A percentile compares a stretch with the other conserved stretches of the same genome.
These are phyloP conservation scores for Halichoerus grypus DNA, from an alignment of 2,113 vertebrate species.

Conservation along the genomic window DNA sequence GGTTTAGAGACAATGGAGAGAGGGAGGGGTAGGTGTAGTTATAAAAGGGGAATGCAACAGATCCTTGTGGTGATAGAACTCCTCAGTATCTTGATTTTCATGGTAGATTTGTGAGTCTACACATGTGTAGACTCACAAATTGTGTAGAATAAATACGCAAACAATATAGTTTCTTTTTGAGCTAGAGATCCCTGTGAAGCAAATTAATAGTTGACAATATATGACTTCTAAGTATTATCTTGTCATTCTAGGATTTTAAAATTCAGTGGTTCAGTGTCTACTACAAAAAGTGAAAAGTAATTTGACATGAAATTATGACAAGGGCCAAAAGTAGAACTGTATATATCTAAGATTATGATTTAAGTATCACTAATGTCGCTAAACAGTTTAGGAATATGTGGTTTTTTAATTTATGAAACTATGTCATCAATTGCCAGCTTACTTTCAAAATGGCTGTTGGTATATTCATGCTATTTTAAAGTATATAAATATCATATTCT, in stretches of 20 bases:
- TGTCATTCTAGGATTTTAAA: background rate
- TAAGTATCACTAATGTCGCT: background rate
- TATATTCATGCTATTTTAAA: background rate
- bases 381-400: background rate
- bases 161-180: background rate
- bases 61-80: background rate
- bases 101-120: background rate
- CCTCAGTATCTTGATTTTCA: background rate
- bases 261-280: background rate
- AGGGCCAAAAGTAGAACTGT: background rate
- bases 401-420: background rate
- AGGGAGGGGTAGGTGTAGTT: background rate
- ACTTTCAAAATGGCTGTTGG: background rate
- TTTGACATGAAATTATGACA: background rate
- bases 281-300: conserved; percentile 29
- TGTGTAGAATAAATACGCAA: background rate
- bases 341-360: background rate
- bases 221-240: background rate
- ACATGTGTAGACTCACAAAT: background rate
- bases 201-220: background rate
- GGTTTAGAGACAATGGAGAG: background rate
- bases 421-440: background rate
- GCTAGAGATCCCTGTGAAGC: background rate
- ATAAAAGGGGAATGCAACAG: background rate
- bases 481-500: background rate